A percentile compares a stretch with the other conserved stretches of the same genome.
These are phyloP conservation scores for Melieria crassipennis DNA, from an alignment of 2,888 invertebrate species.

Conservation along the genomic window DNA sequence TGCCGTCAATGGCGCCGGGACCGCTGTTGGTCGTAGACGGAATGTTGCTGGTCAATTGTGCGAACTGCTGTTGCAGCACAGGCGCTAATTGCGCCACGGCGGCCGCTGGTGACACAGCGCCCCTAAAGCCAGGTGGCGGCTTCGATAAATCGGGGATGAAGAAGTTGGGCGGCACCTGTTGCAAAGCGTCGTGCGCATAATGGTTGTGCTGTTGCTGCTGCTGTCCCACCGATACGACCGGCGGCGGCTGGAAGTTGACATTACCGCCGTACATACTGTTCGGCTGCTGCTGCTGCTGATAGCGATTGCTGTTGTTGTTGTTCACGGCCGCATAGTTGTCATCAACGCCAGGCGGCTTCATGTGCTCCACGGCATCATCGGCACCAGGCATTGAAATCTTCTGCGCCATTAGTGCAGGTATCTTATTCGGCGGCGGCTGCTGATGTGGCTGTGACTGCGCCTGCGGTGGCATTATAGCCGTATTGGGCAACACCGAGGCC, in stretches of 20 bases:
- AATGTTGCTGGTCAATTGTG: conserved; percentile 45
- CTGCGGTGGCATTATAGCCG: conserved; percentile 48
- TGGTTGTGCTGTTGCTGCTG: conserved; percentile 41
- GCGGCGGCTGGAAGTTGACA: conserved; percentile 39
- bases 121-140: conserved; percentile 82
- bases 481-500: conserved; percentile 50
- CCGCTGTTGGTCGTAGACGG: conserved; percentile 38
- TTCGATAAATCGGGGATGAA: conserved; percentile 84
- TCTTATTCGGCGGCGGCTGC: conserved; percentile 42
- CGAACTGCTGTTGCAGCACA: conserved; percentile 42
- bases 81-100: conserved; percentile 42
- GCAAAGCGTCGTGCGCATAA: conserved; percentile 57
- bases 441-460: conserved; percentile 39
- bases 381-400: conserved; percentile 60
- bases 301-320: conserved; percentile 55
- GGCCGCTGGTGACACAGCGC: conserved; percentile 39
- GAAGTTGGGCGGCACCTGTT: conserved; percentile 68
- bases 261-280: conserved; percentile 41
- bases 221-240: conserved; percentile 29
- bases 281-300: conserved; percentile 45
- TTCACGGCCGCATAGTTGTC: conserved; percentile 64
- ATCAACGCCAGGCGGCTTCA: conserved; percentile 51
- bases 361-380: conserved; percentile 44
- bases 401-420: conserved; percentile 64
- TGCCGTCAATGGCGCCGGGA: conserved; percentile 1